Base-by-base conservation (phyloP, 2,113 vertebrate genomes). In the Catharus minimus region DNA sequence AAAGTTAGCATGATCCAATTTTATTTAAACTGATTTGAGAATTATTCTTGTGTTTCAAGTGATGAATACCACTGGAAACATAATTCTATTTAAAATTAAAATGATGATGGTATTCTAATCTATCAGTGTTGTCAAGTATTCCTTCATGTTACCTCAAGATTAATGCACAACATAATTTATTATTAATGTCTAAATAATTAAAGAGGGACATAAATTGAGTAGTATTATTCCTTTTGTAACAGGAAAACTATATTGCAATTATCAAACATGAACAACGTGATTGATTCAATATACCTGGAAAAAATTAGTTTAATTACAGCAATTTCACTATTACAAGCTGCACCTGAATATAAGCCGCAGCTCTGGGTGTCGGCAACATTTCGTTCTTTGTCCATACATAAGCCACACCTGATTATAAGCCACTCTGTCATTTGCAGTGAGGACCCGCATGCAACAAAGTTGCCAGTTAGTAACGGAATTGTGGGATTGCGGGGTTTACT, bases 81-180 rank as follows among this genome's bases (percentile, higher is more conserved):
- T 62, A 92, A 87, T 82, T 53, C 19, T 74, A 85, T 80, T 82
- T 76, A 74, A 93, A 91, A 82, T 43, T 92, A 93, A 95, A 90
- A 89, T 85, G 87, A 93, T 78, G 32, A 78, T 95, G 12, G 2
- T 16, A 41, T 77, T 88, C n/a, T 82, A 73, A 68, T 91, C 38
- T 58, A 75, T 91, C 62, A 60, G n/a, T 53, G 41, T 82, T 78
- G 47, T 82, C 84, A 84, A 94, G 92, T 82, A 89, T 89, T 89
- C 19, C 33, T 82, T 67, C 32, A 67, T 60, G 74, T 80, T 77
- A 77, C 7, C 36, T 81, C 17, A 92, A 92, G 62, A 94, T 80
- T 71, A 72, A 68, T 86, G 62, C 27, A 57, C 49, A 49, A 32
- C 20, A 41, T 50, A 57, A 84, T 84, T 68, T 82, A 57, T 87